These are phyloP conservation scores for Dinothrombium tinctorium DNA, from an alignment of 1,140 invertebrate species.

Conservation along the genomic window DNA sequence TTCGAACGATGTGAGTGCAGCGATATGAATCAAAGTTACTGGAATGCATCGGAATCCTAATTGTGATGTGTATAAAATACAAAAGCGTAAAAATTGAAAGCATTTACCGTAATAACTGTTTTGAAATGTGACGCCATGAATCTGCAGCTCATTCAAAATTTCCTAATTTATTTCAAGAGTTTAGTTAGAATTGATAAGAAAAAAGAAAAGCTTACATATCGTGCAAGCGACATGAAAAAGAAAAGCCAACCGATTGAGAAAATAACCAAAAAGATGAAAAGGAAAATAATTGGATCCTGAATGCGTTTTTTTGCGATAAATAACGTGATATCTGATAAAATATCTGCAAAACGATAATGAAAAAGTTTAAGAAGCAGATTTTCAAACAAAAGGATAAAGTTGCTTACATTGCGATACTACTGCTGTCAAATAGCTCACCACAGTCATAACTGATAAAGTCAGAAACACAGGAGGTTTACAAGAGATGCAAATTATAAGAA, in stretches of 20 bases:
- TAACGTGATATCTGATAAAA: not conserved
- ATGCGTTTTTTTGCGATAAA: not conserved
- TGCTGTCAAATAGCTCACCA: not conserved
- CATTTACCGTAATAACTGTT: not conserved
- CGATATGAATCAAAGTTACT: not conserved
- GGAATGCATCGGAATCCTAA: not conserved
- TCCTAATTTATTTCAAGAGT: not conserved
- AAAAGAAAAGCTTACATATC: not conserved
- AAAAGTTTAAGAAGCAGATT: not conserved
- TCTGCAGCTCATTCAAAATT: not conserved
- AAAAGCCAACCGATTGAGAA: not conserved
- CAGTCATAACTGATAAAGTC: not conserved
- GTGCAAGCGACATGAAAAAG: not conserved
- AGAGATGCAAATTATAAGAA: not conserved
- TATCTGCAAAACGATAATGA: not conserved
- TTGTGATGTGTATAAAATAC: not conserved
- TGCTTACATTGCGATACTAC: not conserved
- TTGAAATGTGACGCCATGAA: not conserved
- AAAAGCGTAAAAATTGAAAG: not conserved
- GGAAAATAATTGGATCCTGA: not conserved
- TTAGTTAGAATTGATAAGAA: not conserved
- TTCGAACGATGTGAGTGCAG: not conserved
- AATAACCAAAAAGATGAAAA: not conserved
- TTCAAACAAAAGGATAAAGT: not conserved
- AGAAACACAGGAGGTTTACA: slow-evolving; percentile 2